Conservation (phyloP, 2,113 vertebrate genomes). For the Zapornia atra region DNA sequence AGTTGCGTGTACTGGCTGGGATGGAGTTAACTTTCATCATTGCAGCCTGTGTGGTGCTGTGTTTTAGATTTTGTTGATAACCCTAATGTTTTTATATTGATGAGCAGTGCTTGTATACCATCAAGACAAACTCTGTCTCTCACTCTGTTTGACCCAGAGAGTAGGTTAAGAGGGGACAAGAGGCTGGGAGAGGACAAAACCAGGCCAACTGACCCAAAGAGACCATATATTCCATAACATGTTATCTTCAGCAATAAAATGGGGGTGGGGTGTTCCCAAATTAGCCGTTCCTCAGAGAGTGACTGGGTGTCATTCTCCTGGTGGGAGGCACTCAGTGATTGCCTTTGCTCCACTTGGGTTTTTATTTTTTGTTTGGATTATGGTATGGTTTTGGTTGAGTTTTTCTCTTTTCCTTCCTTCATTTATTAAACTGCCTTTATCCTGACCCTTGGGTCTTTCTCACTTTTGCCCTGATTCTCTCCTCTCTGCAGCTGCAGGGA, state of each 20-base stretch:
- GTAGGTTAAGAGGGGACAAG: not conserved
- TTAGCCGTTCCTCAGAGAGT: not conserved
- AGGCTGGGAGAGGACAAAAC: not conserved
- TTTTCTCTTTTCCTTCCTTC: not conserved
- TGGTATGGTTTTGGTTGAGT: too few relatives aligned
- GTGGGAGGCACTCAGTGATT: not conserved
- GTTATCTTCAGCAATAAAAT: not conserved
- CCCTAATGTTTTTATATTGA: not conserved
- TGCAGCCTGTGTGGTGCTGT: rapidly evolving
- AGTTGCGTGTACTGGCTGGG: not conserved
- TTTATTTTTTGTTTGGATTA: too few relatives aligned
- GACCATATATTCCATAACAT: not conserved
- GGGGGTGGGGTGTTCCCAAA: not conserved
- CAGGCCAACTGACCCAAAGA: rapidly evolving
- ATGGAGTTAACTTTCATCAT: not conserved
- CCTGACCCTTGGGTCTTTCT: not conserved
- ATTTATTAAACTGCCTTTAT: not conserved
- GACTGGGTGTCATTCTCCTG: not conserved
- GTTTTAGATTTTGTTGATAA: not conserved
- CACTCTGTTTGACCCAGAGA: not conserved
- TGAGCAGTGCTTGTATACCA: not conserved
- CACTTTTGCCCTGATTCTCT: not conserved
- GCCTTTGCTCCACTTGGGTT: not conserved
- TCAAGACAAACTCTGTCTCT: not conserved
- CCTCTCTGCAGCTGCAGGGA: not conserved